Percentiles rank a stretch among this genome's conserved stretches.
Evolutionary conservation across 1,140 invertebrate genomes (phyloP).

Genomic region (Triops cancriformis): DNA sequence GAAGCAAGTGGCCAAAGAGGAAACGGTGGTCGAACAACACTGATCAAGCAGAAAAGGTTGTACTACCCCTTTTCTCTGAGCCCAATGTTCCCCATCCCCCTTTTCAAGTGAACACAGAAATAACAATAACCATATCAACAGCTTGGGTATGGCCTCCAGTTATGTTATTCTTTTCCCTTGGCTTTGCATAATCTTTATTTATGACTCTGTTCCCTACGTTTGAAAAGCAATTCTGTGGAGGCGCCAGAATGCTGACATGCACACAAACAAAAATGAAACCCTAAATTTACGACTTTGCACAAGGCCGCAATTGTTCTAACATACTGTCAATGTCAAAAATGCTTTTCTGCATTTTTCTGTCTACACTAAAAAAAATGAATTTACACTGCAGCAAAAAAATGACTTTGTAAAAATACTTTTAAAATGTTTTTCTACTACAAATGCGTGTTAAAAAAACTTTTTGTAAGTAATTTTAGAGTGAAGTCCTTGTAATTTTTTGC

Average conservation of each 20-base stretch:
- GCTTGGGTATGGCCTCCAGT: background rate
- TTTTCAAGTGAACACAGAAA: background rate
- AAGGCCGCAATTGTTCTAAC: background rate
- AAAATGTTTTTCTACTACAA: too few relatives aligned
- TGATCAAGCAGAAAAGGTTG: background rate
- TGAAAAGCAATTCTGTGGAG: background rate
- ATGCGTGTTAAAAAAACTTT: too few relatives aligned
- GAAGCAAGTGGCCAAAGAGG: background rate
- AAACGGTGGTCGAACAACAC: background rate
- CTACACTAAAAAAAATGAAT: too few relatives aligned
- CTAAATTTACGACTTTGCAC: background rate
- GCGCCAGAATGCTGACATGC: background rate
- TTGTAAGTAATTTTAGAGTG: too few relatives aligned
- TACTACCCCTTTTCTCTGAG: background rate
- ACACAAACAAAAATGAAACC: background rate
- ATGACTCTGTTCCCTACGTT: background rate
- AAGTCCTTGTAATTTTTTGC: too few relatives aligned
- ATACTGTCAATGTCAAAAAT: background rate
- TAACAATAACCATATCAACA: background rate
- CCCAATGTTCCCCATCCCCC: background rate
- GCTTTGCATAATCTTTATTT: constrained; percentile 7
- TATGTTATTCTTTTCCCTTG: background rate
- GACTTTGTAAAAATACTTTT: too few relatives aligned
- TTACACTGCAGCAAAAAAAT: too few relatives aligned
- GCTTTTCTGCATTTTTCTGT: too few relatives aligned